A percentile compares a stretch with the other conserved stretches of the same genome.
phyloP scores from a whole-genome alignment of 2,113 vertebrate species.

The Corynorhinus townsendii region DNA sequence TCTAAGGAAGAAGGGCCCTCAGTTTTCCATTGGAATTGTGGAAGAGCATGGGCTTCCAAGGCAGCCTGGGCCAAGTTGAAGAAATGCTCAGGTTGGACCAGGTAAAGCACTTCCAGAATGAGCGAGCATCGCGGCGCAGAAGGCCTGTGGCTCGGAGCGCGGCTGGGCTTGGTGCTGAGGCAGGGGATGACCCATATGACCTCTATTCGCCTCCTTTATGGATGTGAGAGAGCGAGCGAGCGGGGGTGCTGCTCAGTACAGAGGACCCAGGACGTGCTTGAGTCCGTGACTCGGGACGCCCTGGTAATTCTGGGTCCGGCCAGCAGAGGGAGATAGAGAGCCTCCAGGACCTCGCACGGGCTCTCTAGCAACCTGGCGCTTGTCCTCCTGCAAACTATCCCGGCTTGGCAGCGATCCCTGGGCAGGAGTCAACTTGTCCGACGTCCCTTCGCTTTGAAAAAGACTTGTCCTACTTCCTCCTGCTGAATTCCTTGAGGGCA shows the following conservation, averaged over 20 bases:
- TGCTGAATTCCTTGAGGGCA: background rate
- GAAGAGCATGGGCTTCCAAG: background rate
- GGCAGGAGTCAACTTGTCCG: background rate
- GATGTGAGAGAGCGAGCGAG: background rate
- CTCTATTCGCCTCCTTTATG: background rate
- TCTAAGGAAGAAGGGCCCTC: background rate
- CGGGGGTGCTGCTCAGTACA: fast-evolving
- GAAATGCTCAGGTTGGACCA: background rate
- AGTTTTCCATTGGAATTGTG: background rate
- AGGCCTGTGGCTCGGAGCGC: background rate
- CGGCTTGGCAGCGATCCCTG: background rate
- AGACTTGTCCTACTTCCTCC: background rate
- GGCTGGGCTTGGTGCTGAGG: background rate
- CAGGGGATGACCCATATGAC: background rate
- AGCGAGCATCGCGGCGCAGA: background rate
- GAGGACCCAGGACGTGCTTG: background rate
- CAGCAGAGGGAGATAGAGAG: constrained; percentile 64
- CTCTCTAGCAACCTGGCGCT: background rate
- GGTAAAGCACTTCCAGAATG: constrained; percentile 1
- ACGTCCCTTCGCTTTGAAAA: background rate
- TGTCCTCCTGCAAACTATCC: background rate
- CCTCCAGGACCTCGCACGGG: background rate
- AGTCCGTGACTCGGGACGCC: background rate
- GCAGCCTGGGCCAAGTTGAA: background rate
- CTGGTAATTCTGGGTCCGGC: background rate